Evolutionary conservation across 2,888 invertebrate species (phyloP).

Genomic region (Maniola hyperantus): DNA sequence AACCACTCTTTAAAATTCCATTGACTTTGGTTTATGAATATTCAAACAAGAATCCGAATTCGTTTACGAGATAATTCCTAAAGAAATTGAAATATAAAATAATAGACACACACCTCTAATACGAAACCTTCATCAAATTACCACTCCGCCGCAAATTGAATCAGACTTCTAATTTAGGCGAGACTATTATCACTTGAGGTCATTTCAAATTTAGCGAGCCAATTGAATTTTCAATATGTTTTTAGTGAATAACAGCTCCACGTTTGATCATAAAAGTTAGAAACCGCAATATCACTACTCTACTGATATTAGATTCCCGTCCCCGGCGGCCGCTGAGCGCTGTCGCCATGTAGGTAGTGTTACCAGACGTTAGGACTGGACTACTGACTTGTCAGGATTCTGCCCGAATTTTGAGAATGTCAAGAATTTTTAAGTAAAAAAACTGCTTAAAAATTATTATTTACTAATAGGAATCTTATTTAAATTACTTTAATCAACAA

Average conservation of each 20-base stretch:
- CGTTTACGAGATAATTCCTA: neutral
- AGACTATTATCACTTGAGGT: constrained; percentile 32
- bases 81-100: neutral
- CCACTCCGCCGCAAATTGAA: constrained; percentile 27
- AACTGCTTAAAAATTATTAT: no score
- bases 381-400: no score
- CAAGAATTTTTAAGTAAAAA: no score
- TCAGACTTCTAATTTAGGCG: constrained; percentile 27
- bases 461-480: no score
- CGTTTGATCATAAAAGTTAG: constrained; percentile 63
- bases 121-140: constrained; percentile 24
- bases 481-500: no score
- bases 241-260: constrained; percentile 53
- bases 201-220: constrained; percentile 34
- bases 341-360: constrained; percentile 59
- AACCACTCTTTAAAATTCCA: no score
- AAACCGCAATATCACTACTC: constrained; percentile 78
- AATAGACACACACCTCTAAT: neutral
- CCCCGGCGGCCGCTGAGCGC: constrained; percentile 47
- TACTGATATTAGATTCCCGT: constrained; percentile 75
- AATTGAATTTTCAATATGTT: constrained; percentile 46
- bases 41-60: no score
- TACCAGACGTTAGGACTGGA: no score
- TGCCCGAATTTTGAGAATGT: no score
- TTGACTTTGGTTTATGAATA: no score